Evolutionary conservation across 2,888 invertebrate genomes (phyloP).

Genomic region (Luperina nickerlii): DNA sequence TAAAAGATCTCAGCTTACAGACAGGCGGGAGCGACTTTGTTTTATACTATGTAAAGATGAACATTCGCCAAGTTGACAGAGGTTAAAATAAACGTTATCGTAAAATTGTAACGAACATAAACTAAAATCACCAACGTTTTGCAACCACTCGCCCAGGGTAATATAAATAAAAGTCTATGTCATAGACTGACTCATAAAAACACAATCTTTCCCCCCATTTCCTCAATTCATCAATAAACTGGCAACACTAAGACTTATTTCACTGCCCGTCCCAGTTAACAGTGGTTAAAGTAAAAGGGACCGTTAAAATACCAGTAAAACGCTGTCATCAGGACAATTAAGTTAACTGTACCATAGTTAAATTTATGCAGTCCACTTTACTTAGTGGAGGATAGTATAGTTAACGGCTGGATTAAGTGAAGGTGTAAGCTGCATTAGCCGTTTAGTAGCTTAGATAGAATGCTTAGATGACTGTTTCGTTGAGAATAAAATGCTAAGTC

Average conservation of each 20-base stretch:
- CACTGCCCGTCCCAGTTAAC: slow-evolving; percentile 10
- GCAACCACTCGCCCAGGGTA: background rate
- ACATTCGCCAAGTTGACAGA: background rate
- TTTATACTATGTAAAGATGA: too few species aligned
- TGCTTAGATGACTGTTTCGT: slow-evolving; percentile 1
- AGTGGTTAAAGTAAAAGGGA: slow-evolving; percentile 44
- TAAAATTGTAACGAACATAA: slow-evolving; percentile 8
- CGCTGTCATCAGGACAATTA: slow-evolving; percentile 51
- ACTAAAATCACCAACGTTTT: background rate
- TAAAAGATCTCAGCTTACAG: too few species aligned
- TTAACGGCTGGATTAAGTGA: slow-evolving; percentile 37
- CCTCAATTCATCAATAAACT: slow-evolving; percentile 31
- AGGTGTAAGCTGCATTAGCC: slow-evolving; percentile 30
- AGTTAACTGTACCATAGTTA: slow-evolving; percentile 41
- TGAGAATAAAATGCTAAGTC: background rate
- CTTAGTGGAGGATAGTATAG: slow-evolving; percentile 35
- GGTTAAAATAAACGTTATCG: background rate
- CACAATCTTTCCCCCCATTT: slow-evolving; percentile 1
- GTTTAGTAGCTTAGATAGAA: slow-evolving; percentile 45
- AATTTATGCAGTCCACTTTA: slow-evolving; percentile 61
- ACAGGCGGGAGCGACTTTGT: too few species aligned
- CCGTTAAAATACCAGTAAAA: slow-evolving; percentile 57
- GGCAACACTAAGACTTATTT: slow-evolving; percentile 17
- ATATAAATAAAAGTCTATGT: slow-evolving; percentile 12
- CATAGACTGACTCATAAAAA: slow-evolving; percentile 35